Evolutionary conservation across 2,797 vertebrate genomes (phyloP), one percentile per base, ranked within the genome.

Genomic region (Tapera naevia): DNA sequence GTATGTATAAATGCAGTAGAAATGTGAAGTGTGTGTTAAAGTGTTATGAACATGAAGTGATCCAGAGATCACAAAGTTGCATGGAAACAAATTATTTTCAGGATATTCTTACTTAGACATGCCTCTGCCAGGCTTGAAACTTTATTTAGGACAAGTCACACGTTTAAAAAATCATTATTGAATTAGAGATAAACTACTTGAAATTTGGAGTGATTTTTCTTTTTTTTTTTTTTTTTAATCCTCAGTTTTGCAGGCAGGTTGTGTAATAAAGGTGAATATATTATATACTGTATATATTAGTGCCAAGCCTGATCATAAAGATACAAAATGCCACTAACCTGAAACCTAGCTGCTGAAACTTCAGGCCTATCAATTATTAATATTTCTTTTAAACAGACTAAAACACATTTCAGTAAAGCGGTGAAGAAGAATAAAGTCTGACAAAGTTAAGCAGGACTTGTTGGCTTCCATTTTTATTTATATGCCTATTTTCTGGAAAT

Each of bases 31-130:
- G 1, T 33, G 9, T 7, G 11, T 50, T 41, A 5, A 46, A n/a
- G 35, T 21, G 37, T 24, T 15, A 1, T 0, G 2, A 37, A 8
- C 1, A 0, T 16, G 46, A 14, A 64, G 13, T 2, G 41, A 30
- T 35, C 8, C 27, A 30, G 48, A 27, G 41, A 10, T 37, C 35
- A 24, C 30, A 8, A 39, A 25, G 13, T 0, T 69, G 27, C 7
- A 1, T 3, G 53, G 37, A 32, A 92, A 73, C 46, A 48, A 43
- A 39, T 64, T 24, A 41, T 85, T 81, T 78, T 91, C 39, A 70
- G 57, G 53, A 70, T 64, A 19, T 73, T 65, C 65, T 64, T 72
- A 18, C 33, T 43, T 61, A 35, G 27, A 50, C 16, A 0, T 69
- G 22, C 41, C 50, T 80, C 45, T 86, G 28, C 67, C 46, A 70